Evolutionary conservation across 2,113 vertebrate genomes (phyloP), one percentile per base, ranked within the genome.

Genomic region (Cyanoderma ruficeps): DNA sequence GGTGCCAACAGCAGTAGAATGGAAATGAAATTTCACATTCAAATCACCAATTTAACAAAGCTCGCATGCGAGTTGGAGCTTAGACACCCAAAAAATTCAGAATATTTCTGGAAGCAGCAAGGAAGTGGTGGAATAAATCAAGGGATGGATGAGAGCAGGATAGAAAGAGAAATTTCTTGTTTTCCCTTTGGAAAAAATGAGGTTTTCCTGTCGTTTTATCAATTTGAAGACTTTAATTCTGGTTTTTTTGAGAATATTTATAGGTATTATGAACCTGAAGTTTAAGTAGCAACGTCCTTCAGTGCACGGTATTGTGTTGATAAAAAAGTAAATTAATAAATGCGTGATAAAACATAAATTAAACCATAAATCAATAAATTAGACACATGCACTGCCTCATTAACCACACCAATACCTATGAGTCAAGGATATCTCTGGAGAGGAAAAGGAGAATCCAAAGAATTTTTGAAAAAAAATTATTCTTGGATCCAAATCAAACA

Each of bases 1-100:
- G 49, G 11, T 83, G 23, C 61, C 59, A 83, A 28, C 21, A 22
- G 35, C 53, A 80, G 75, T 53, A 67, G 80, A 88, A 41, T 33
- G 10, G 33, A 82, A 35, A 68, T 28, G 37, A 56, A 93, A 84
- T 61, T 88, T 68, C 41, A 19, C 33, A 33, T 87, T 83, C 35
- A 65, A 60, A 65, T 35, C 28, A 25, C 4, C 25, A 35, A 1
- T 63, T 71, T 37, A 56, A 76, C 41, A 55, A 72, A 84, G 11
- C 33, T 67, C 4, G 0, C 2, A 0, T 25, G 24, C 6, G 23
- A 49, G 31, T 0, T 78, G 49, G 35, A 15, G 3, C 16, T 60
- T 6, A 6, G 2, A 56, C 24, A 57, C 49, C 10, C 6, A 13
- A 52, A 65, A 42, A 30, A 28, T 68, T 69, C 80, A 39, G 28